Percentiles rank a stretch among this genome's conserved stretches.
These are phyloP conservation scores for Catharus ustulatus DNA, from an alignment of 2,797 vertebrate species.

Conservation along the genomic window DNA sequence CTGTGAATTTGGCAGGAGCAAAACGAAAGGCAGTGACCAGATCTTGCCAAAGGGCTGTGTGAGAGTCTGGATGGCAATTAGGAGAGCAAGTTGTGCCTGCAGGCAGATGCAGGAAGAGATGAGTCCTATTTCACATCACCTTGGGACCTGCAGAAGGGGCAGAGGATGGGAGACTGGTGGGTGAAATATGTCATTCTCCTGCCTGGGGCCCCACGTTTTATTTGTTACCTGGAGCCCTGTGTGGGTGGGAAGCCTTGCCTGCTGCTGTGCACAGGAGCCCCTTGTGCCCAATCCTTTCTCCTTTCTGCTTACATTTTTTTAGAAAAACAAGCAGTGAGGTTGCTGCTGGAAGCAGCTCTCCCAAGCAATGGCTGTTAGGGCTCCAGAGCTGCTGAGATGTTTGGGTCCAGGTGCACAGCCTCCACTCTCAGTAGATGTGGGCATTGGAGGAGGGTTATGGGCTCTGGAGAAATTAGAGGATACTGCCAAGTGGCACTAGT, in stretches of 20 bases:
- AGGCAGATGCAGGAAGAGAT: background rate
- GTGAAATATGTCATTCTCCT: background rate
- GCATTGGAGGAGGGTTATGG: background rate
- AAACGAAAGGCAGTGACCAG: background rate
- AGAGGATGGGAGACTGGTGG: background rate
- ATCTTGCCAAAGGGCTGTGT: background rate
- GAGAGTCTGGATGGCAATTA: background rate
- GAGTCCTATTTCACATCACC: background rate
- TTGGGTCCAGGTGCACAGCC: background rate
- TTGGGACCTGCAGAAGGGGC: background rate
- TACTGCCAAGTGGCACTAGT: background rate
- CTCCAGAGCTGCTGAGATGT: background rate
- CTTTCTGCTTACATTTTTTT: background rate
- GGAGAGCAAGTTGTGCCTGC: background rate
- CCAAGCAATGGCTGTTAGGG: background rate
- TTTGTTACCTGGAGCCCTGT: background rate
- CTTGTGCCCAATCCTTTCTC: background rate
- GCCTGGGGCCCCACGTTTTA: background rate
- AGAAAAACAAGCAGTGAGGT: background rate
- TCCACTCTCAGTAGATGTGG: fast-evolving
- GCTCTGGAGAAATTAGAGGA: background rate
- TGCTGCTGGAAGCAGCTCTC: background rate
- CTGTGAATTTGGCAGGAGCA: background rate
- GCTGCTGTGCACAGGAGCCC: background rate
- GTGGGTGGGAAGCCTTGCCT: background rate